These are phyloP conservation scores for Tylochromis polylepis DNA, from an alignment of 2,113 vertebrate species.

Conservation along the genomic window DNA sequence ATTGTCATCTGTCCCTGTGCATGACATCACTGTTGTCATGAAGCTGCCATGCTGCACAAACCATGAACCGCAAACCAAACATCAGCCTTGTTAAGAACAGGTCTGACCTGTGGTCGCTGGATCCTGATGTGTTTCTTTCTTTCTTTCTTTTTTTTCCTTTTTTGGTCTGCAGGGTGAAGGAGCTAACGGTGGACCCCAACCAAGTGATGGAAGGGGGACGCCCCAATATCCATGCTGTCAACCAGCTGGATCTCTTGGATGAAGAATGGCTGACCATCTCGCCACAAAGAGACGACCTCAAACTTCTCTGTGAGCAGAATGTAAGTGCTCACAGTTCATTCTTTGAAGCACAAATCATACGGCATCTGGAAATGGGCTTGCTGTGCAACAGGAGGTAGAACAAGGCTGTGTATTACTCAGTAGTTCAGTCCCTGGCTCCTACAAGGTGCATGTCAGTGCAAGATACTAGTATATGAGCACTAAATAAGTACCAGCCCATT, in stretches of 20 bases:
- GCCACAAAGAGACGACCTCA: constrained; percentile 96
- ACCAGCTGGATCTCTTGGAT: constrained; percentile 88
- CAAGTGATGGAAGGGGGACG: constrained; percentile 80
- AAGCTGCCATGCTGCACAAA: neutral
- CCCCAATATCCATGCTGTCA: constrained; percentile 82
- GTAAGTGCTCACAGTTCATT: constrained; percentile 70
- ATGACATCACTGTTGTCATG: constrained; percentile 26
- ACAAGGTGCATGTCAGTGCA: neutral
- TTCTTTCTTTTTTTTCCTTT: neutral
- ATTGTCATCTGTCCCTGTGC: neutral
- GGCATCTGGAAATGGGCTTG: neutral
- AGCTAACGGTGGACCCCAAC: constrained; percentile 86
- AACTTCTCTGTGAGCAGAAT: constrained; percentile 98
- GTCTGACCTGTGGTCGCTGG: neutral
- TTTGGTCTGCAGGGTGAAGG: constrained; percentile 83
- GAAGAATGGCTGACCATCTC: constrained; percentile 89
- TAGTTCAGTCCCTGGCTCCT: neutral
- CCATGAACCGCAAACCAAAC: neutral
- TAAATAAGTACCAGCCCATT: neutral
- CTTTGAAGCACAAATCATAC: neutral
- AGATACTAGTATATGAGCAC: neutral
- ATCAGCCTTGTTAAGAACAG: neutral
- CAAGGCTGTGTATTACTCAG: neutral
- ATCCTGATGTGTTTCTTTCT: neutral
- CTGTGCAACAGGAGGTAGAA: neutral